These are phyloP conservation scores for Sakesphorus luctuosus DNA, from an alignment of 2,113 vertebrate species.

Conservation along the genomic window DNA sequence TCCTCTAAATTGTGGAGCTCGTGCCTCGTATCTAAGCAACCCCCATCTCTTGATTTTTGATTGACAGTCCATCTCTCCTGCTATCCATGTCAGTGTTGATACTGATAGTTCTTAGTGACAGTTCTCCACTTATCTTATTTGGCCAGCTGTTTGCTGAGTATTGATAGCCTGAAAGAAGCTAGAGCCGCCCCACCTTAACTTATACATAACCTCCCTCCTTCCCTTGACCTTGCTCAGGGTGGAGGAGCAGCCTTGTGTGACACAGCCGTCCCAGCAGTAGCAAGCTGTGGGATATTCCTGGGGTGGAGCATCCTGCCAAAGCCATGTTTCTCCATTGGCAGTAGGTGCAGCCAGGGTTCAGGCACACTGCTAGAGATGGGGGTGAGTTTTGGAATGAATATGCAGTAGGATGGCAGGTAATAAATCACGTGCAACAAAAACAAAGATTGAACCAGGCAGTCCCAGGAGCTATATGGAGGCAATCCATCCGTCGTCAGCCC, in stretches of 20 bases:
- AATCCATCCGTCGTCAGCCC: not conserved
- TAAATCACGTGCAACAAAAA: constrained; percentile 49
- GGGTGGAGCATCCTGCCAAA: not conserved
- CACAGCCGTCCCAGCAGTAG: not conserved
- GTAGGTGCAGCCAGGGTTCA: not conserved
- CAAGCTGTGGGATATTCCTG: not conserved
- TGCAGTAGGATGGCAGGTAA: constrained; percentile 29
- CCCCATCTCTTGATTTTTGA: not conserved
- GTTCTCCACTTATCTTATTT: not conserved
- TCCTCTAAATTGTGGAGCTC: not conserved
- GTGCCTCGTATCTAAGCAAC: not conserved
- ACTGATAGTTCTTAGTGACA: not conserved
- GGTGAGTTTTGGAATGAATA: constrained; percentile 15
- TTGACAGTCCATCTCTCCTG: not conserved
- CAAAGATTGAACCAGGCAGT: constrained; percentile 2
- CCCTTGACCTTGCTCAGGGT: not conserved
- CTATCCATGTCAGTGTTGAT: not conserved
- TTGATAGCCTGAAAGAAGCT: not conserved
- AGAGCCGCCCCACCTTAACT: not conserved
- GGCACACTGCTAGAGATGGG: not conserved
- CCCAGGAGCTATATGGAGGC: constrained; percentile 29
- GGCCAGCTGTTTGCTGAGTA: not conserved
- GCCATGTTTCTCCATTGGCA: not conserved
- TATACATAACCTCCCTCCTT: not conserved
- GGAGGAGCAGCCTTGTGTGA: not conserved